These are phyloP conservation scores for Strix uralensis DNA, from an alignment of 2,113 vertebrate species.

Conservation along the genomic window DNA sequence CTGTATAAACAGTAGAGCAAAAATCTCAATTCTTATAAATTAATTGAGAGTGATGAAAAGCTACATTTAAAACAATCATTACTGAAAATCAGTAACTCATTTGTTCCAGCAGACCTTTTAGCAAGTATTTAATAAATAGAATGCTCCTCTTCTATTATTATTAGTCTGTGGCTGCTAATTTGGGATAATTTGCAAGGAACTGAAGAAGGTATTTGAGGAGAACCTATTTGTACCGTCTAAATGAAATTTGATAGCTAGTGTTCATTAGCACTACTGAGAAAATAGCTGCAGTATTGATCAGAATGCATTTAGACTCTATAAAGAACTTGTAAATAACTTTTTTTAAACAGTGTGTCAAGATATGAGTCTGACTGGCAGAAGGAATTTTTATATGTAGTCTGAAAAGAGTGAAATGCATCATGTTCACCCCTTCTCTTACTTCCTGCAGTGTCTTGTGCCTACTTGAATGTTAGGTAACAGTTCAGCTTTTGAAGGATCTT, in stretches of 20 bases:
- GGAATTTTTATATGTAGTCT: background rate
- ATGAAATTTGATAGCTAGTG: slow-evolving; percentile 32
- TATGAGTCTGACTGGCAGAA: background rate
- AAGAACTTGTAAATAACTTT: background rate
- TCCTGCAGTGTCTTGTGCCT: background rate
- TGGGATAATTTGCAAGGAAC: slow-evolving; percentile 54
- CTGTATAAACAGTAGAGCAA: slow-evolving; percentile 27
- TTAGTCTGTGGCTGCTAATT: slow-evolving; percentile 46
- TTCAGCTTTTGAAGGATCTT: background rate
- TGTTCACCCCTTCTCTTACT: background rate
- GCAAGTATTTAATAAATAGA: slow-evolving; percentile 51
- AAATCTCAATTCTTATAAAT: background rate
- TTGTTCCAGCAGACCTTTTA: slow-evolving; percentile 60
- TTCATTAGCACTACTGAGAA: slow-evolving; percentile 46
- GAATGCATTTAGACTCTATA: background rate
- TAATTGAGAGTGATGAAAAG: slow-evolving; percentile 34
- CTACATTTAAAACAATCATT: slow-evolving; percentile 38
- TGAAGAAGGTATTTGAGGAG: slow-evolving; percentile 45
- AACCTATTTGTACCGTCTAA: slow-evolving; percentile 49
- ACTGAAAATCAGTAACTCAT: slow-evolving; percentile 48
- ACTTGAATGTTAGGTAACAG: background rate
- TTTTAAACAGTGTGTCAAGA: background rate
- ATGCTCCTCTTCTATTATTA: slow-evolving; percentile 44
- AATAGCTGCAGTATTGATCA: slow-evolving; percentile 16
- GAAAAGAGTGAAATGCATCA: background rate